Percentiles rank a stretch among this genome's conserved stretches.
Evolutionary conservation across 2,113 vertebrate genomes (phyloP).

Genomic region (Pardalotus punctatus): DNA sequence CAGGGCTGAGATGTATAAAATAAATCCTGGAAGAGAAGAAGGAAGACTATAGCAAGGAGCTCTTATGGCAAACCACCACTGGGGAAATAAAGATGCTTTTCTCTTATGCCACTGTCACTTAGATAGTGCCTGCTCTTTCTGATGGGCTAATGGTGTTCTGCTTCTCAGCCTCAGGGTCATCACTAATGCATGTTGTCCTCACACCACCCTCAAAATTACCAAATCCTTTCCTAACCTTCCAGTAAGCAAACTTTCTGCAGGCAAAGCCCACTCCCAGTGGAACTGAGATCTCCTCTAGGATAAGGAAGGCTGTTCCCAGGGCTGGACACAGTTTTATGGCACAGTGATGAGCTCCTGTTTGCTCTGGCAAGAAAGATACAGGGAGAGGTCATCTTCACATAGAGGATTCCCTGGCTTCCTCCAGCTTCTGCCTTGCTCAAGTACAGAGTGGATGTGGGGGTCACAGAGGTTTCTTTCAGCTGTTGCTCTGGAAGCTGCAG

Average conservation of each 20-base stretch:
- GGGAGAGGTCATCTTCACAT: background rate
- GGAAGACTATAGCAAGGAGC: background rate
- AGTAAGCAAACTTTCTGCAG: conserved; percentile 16
- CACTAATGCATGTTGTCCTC: conserved; percentile 51
- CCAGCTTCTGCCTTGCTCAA: background rate
- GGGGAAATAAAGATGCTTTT: background rate
- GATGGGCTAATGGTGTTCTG: conserved; percentile 35
- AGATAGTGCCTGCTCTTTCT: background rate
- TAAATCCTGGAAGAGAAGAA: background rate
- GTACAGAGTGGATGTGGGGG: background rate
- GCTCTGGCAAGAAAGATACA: background rate
- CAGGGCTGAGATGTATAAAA: background rate
- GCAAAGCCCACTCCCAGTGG: background rate
- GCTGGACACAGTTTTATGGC: background rate
- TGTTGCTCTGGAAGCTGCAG: background rate
- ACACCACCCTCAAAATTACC: background rate
- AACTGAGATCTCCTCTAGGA: background rate
- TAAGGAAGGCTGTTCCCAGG: background rate
- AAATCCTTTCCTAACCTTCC: background rate
- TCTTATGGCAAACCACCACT: background rate
- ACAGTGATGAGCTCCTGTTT: background rate
- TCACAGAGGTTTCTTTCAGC: background rate
- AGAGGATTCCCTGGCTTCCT: background rate
- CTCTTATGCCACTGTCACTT: conserved; percentile 44
- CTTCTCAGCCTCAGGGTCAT: conserved; percentile 15